phyloP scores from a whole-genome alignment of 2,113 vertebrate species.

The Silurus asotus region DNA sequence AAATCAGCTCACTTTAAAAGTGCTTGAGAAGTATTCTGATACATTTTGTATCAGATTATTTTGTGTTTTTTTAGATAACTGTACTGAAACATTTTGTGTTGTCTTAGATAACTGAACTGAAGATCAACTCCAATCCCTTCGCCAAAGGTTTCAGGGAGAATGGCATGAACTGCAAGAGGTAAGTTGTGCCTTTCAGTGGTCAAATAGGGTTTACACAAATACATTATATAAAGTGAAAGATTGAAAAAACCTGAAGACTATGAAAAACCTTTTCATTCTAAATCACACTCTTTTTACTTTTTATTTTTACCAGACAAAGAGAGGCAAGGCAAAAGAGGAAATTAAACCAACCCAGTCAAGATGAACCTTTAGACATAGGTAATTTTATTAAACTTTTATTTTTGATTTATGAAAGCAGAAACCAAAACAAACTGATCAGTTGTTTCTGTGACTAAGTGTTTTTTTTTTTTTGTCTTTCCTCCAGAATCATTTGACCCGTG shows the following conservation, averaged over 20 bases:
- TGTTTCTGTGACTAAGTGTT: not conserved
- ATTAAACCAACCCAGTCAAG: constrained; percentile 43
- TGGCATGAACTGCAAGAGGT: constrained; percentile 79
- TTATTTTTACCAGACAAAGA: constrained; percentile 67
- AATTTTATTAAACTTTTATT: constrained; percentile 1
- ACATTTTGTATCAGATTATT: too few relatives aligned
- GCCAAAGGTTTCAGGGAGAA: constrained; percentile 76
- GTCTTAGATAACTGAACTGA: constrained; percentile 73
- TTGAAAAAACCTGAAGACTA: not conserved
- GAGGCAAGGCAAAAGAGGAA: constrained; percentile 75
- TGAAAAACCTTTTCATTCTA: not conserved
- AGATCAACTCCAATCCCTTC: constrained; percentile 76
- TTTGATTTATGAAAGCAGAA: not conserved
- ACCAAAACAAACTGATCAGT: not conserved
- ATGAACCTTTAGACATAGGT: constrained; percentile 71
- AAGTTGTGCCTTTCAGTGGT: constrained; percentile 27
- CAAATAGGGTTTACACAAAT: not conserved
- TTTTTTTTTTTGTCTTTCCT: constrained; percentile 22
- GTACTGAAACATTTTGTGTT: constrained; percentile 62
- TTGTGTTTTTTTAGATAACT: constrained; percentile 64
- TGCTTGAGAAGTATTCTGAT: not conserved
- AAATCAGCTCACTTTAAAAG: not conserved
- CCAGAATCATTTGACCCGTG: constrained; percentile 68
- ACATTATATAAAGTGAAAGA: not conserved
- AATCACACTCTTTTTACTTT: not conserved